Evolutionary conservation across 2,888 invertebrate species (phyloP), one percentile per base, ranked within the genome.

Genomic region (Gastrophysa polygoni): DNA sequence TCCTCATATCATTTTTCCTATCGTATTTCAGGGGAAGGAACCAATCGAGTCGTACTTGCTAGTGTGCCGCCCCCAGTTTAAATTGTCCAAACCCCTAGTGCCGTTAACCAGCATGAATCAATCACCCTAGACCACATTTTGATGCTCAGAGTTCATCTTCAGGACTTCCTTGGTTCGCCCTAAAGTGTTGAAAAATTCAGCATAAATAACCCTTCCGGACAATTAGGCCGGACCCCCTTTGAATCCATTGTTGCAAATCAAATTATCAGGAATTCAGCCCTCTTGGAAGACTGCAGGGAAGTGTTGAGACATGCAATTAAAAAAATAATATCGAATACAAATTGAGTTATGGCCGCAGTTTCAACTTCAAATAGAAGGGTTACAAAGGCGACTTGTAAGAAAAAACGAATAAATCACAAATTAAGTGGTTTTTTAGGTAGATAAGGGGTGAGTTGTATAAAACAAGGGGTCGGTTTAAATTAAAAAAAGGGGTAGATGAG

Each of bases 301-400:
- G 79, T 75, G 78, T 78, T 78, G 79, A 78, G 77, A 75, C 76
- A 78, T 75, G 79, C 80, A 81, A 81, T 81, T 80, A 81, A 81
- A 81, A 80, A 81, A 79, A 79, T 77, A 78, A 80, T 80, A 81
- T 81, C 80, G 79, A 78, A 78, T 79, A 79, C 78, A 79, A 80
- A 80, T 81, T 81, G 80, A 80, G 78, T 81, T 81, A 81, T 80
- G 77, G 75, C 77, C 73, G 80, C 77, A 81, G 80, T 80, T 80
- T 80, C 75, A 74, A 79, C 75, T 76, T 79, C 75, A 79, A 79
- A 79, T 78, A 79, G 77, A 79, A 78, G 78, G 78, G 67, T 66
- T 68, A 68, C 70, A 68, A 70, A 72, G 70, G 67, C 73, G 73
- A 74, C 61, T 73, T 71, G 69, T 57, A 70, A 70, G 67, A 68